Evolutionary conservation across 2,888 invertebrate genomes (phyloP), one percentile per base, ranked within the genome.

Genomic region (Andrena bucephala): DNA sequence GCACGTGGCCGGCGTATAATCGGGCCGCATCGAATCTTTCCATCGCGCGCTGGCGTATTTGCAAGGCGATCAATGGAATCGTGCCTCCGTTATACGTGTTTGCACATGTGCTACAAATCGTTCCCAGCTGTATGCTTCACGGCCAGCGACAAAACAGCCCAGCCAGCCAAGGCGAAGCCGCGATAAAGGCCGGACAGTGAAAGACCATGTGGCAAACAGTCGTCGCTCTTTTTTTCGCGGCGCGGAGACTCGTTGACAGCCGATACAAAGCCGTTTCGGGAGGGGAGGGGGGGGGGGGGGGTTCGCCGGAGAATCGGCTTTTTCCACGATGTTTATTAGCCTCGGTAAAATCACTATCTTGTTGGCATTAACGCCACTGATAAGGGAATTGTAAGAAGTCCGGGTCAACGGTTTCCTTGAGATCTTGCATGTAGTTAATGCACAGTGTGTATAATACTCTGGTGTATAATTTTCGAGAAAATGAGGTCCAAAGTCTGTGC

Each of bases 311-410:
- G 24, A 29, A 31, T 63, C 62, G 52, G 52, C 42, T 68, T 27
- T 73, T 68, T 73, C 68, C 68, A 72, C 72, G 50, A 36, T 62
- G 42, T 4, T 42, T 68, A 27, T 63, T 71, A 36, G 33, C 16
- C 20, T 33, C 27, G 59, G 27, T n/a, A 63, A 42, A 42, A 42
- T 59, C 6, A 69, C 59, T 16, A 42, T 42, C 42, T 42, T 42
- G 42, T 16, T 4, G 42, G 4, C 5, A 42, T 13, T 16, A 16
- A 42, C 16, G 42, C 16, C 42, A 42, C 16, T 42, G 42, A 42
- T 42, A 42, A 42, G 4, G 42, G 42, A 13, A 16, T 16, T 42
- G 42, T 16, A 4, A 42, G 42, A 42, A 42, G 42, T 42, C 42
- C 42, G 42, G 42, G 42, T 42, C 42, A 42, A 42, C 42, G 42